Percentiles rank a stretch among this genome's conserved stretches.
Conservation (phyloP, 2,888 invertebrate species). For the Dryocosmus kuriphilus region DNA sequence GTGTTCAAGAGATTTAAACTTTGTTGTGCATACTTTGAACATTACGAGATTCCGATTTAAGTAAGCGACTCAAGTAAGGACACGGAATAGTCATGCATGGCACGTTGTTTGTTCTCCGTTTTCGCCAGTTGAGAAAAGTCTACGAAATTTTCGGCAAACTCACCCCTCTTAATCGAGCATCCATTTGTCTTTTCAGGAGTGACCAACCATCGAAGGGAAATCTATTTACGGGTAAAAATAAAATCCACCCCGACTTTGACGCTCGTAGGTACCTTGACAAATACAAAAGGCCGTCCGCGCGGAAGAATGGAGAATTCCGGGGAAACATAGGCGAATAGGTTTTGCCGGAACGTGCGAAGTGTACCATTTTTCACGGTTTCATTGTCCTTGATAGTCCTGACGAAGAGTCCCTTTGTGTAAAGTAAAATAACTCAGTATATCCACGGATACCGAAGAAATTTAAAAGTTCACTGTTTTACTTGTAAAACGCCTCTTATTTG, state of each 20-base stretch:
- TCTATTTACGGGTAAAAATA: slow-evolving; percentile 56
- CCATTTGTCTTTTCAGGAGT: slow-evolving; percentile 27
- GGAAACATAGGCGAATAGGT: slow-evolving; percentile 50
- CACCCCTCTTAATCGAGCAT: slow-evolving; percentile 5
- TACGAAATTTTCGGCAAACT: not conserved
- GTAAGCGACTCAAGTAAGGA: slow-evolving; percentile 46
- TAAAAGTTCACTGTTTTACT: slow-evolving; percentile 33
- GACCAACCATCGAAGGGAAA: slow-evolving; percentile 40
- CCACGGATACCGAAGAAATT: slow-evolving; percentile 28
- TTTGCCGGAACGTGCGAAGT: slow-evolving; percentile 54
- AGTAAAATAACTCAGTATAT: slow-evolving; percentile 55
- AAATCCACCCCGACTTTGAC: slow-evolving; percentile 35
- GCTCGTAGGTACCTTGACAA: slow-evolving; percentile 55
- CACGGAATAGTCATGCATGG: slow-evolving; percentile 37
- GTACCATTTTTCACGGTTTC: slow-evolving; percentile 65
- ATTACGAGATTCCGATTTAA: slow-evolving; percentile 61
- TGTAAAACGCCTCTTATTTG: slow-evolving; percentile 30
- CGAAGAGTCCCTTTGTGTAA: slow-evolving; percentile 61
- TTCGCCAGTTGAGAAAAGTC: not conserved
- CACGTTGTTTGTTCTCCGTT: slow-evolving; percentile 47
- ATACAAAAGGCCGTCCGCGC: slow-evolving; percentile 58
- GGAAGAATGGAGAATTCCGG: slow-evolving; percentile 57
- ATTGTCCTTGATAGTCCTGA: slow-evolving; percentile 63
- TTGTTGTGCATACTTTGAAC: slow-evolving; percentile 57
- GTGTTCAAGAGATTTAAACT: slow-evolving; percentile 67